These are phyloP conservation scores for Quadroppia sp. DNA, from an alignment of 2,888 invertebrate species.

Conservation along the genomic window DNA sequence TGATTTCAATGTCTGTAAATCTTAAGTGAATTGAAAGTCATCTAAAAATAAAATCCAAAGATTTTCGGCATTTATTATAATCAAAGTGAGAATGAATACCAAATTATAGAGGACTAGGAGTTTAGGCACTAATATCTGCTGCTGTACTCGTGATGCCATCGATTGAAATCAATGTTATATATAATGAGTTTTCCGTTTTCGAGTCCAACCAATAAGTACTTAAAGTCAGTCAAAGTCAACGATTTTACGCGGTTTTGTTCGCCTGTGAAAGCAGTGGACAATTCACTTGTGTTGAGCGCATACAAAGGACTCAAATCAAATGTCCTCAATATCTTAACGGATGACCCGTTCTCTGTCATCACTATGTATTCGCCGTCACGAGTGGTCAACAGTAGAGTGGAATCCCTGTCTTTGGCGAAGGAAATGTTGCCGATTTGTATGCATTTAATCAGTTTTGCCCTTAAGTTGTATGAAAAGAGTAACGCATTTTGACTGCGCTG, in stretches of 20 bases:
- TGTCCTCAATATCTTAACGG: conserved; percentile 97
- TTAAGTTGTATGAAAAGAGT: conserved; percentile 43
- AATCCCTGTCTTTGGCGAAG: conserved; percentile 30
- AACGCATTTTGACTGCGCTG: conserved; percentile 21
- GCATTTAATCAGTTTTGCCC: conserved; percentile 41
- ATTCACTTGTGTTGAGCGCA: conserved; percentile 63
- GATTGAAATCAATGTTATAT: conserved; percentile 98
- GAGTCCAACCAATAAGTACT: conserved; percentile 92
- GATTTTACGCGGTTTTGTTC: conserved; percentile 38
- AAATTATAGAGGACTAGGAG: conserved; percentile 14
- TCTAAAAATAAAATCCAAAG: not conserved
- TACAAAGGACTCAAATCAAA: conserved; percentile 94
- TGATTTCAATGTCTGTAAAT: too few relatives aligned
- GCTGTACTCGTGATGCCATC: conserved; percentile 43
- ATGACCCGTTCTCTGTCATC: conserved; percentile 93
- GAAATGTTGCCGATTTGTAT: conserved; percentile 38
- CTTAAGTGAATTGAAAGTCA: not conserved
- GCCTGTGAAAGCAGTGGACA: conserved; percentile 10
- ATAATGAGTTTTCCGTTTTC: conserved; percentile 97
- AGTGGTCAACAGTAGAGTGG: conserved; percentile 68
- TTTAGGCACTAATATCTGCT: conserved; percentile 40
- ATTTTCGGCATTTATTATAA: not conserved
- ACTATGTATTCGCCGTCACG: conserved; percentile 98
- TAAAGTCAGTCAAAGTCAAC: conserved; percentile 55
- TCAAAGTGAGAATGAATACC: not conserved